Conservation (phyloP, 2,113 vertebrate genomes). For the Percina caprodes region DNA sequence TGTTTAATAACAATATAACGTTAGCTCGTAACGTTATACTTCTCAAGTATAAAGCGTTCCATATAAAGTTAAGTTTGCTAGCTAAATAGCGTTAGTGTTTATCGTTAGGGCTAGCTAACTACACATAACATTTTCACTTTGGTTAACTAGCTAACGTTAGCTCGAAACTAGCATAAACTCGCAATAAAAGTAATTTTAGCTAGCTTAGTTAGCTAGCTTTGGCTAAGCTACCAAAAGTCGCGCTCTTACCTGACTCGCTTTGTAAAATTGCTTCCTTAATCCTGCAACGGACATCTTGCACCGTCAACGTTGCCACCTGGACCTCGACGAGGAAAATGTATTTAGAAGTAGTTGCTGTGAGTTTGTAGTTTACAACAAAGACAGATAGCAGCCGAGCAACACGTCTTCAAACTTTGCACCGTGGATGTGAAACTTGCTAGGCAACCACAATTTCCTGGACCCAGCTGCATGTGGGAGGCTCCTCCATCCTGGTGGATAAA, state of each 20-base stretch:
- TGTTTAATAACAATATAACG: background rate
- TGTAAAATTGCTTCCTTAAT: constrained; percentile 97
- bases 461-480: constrained; percentile 60
- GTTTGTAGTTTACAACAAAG: background rate
- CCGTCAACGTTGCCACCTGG: constrained; percentile 17
- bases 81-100: background rate
- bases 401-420: constrained; percentile 69
- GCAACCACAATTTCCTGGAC: constrained; percentile 72
- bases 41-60: background rate
- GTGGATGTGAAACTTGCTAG: constrained; percentile 64
- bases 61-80: background rate
- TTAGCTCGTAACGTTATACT: background rate
- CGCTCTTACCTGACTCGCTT: constrained; percentile 92
- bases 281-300: constrained; percentile 94
- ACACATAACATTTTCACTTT: background rate
- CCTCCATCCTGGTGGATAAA: constrained; percentile 50
- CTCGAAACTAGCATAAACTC: constrained; percentile 16
- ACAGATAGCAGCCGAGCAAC: background rate
- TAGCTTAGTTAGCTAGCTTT: constrained; percentile 36
- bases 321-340: background rate
- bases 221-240: constrained; percentile 37
- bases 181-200: background rate
- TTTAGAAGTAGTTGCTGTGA: background rate
- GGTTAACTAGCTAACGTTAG: constrained; percentile 9
- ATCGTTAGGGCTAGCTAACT: background rate